Base-by-base conservation (phyloP, 2,113 vertebrate species). In the Pterophyllum scalare region DNA sequence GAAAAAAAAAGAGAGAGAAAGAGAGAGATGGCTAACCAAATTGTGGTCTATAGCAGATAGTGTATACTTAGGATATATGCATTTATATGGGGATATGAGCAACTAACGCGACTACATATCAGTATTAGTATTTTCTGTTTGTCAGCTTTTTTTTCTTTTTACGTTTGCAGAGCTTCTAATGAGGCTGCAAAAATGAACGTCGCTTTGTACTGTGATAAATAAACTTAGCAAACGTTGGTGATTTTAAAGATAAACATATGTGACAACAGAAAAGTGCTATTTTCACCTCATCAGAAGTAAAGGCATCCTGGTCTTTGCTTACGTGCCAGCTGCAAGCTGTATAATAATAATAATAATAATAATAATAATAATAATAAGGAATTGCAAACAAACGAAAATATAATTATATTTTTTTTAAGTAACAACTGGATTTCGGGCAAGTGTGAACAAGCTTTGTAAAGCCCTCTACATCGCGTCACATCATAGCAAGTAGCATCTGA, bases 31-130 rank as follows among this genome's bases (percentile, higher is more conserved):
- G 96, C 95, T 96, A 95, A 95, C 88, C 91, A 96, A 96, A 96
- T 97, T 95, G 96, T 96, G 96, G 96, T 95, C 90, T 92, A 93
- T 91, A 88, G 89, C 92, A 93, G 82, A 77, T 70, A 92, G 87
- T 92, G 87, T 88, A 75, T 56, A 83, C 54, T 75, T 87, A 26
- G 2, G 12, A 31, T 77, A 60, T 70, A 80, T 89, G 82, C 78
- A 76, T 22, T 86, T 81, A 84, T 84, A 77, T 54, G 7, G 31
- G 62, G 75, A 76, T 87, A 65, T 81, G 46, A 46, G 38, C 46
- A 52, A 82, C 76, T 81, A 46, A 87, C 81, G 75, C 56, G 26
- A 76, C 6, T 40, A 14, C 81, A 20, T 67, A 7, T 67, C 62
- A 67, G 14, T 11, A 24, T 46, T 84, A 15, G 60, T 60, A 52